Evolutionary conservation across 2,797 vertebrate genomes (phyloP), one percentile per base, ranked within the genome.

Genomic region (Austrolebias charrua): DNA sequence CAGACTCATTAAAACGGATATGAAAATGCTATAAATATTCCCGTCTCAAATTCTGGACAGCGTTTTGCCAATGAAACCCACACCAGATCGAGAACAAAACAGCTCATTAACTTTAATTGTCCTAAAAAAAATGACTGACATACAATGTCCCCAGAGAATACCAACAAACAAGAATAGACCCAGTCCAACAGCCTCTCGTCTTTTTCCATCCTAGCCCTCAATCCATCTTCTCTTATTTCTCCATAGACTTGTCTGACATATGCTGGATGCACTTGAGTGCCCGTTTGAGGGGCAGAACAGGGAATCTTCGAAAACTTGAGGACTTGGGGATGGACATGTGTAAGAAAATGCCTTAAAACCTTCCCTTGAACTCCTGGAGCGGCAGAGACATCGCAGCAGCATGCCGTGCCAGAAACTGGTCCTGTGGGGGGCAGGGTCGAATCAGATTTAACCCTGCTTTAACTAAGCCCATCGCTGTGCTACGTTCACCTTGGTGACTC

Each of bases 371-470:
- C 35, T 77, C 62, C 68, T 24, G 64, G 63, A 66, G 57, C 42
- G 13, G 42, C n/a, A 1, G 44, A 54, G 40, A 53, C n/a, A 28
- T 19, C 31, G 48, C 40, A 18, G 57, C 44, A 43, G 54, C 56
- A 31, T 59, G 63, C 59, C 51, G 55, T 73, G 74, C 81, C 43
- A 31, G 35, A 64, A 60, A 66, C 71, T 71, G 50, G 40, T 77
- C 61, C 68, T 75, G 14, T 45, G 65, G 65, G 24, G 54, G 52
- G 50, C 8, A 58, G 70, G 7, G 64, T 58, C 65, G 84, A 91
- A 89, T 89, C 86, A 91, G 64, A 91, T 89, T 81, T 82, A 83
- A 69, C 77, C 60, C 42, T 82, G 89, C 78, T 88, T n/a, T 89
- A 89, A 91, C 84, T 82, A 82, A 88, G 83, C 86, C 81, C 68